Base-by-base conservation (phyloP, 2,113 vertebrate species). In the Athene cunicularia region DNA sequence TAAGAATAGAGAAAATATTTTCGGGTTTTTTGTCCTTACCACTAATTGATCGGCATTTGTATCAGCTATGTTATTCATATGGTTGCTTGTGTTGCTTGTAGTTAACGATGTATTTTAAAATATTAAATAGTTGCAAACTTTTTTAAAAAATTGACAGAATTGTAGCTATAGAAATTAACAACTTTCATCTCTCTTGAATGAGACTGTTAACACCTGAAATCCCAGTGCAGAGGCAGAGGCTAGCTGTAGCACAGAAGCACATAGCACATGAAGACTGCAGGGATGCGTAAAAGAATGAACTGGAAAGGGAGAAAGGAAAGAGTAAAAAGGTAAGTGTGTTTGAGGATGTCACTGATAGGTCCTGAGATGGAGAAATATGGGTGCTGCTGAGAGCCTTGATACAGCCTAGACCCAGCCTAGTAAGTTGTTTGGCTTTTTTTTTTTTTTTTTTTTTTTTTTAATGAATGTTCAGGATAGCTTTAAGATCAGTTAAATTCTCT, bases 241-340 rank as follows among this genome's bases (percentile, higher is more conserved):
- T 13, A 3, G 8, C 35, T 20, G 5, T 5, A 12, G 45, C 35
- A 3, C 27, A 8, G 62, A 0, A 45, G 17, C 43, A 45, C 43
- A 45, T 45, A 18, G 11, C 9, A 12, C 26, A 3, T 6, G n/a
- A 27, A 66, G 24, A 4, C 21, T 41, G 14, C 0, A 4, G 45
- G 26, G 53, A 20, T 30, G 15, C 26, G 3, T 21, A 13, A 55
- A 6, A 1, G 47, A 26, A 33, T 43, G 30, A 43, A 14, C 11
- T 49, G 74, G 49, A 23, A 76, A 70, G 14, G 11, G 50, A 81
- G 27, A 30, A 68, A 53, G 30, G 7, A 6, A 17, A 47, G 12
- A 5, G 2, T 20, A 9, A 12, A 50, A 45, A 9, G 8, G 27
- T 3, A 6, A 9, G 26, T 2, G 0, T 3, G 27, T 33, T 27